phyloP scores from a whole-genome alignment of 2,797 vertebrate genomes.

The Neosilurus hyrtlii region DNA sequence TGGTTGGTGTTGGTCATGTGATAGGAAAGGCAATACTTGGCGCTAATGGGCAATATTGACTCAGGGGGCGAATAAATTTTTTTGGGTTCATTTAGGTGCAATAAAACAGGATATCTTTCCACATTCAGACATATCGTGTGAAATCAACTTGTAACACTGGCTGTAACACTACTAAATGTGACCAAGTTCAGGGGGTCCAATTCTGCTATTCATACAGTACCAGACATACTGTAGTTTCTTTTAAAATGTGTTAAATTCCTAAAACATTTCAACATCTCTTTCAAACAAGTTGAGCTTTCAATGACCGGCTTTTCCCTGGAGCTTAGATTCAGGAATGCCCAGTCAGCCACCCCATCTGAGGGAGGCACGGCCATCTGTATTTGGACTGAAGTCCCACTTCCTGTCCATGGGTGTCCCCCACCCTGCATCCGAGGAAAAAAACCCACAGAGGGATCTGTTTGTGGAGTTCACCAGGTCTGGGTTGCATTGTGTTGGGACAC shows the following conservation, averaged over 20 bases:
- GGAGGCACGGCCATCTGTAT: constrained; percentile 67
- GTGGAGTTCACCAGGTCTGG: constrained; percentile 77
- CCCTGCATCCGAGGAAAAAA: constrained; percentile 73
- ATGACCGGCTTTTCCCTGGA: constrained; percentile 28
- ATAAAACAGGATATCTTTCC: neutral
- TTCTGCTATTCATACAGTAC: neutral
- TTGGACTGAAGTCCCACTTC: constrained; percentile 75
- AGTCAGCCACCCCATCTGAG: constrained; percentile 65
- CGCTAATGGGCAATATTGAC: too few relatives aligned
- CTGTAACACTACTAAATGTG: neutral
- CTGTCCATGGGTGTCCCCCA: constrained; percentile 78
- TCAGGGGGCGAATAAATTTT: neutral
- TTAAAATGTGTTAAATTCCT: neutral
- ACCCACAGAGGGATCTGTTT: constrained; percentile 77
- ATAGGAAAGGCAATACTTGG: too few relatives aligned
- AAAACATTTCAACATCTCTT: neutral
- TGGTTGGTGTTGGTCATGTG: too few relatives aligned
- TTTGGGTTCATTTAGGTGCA: too few relatives aligned
- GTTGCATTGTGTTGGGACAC: constrained; percentile 80
- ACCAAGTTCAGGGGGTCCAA: neutral
- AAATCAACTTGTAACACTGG: neutral
- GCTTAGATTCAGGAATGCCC: constrained; percentile 58
- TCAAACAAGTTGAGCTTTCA: constrained; percentile 4
- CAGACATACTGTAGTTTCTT: neutral
- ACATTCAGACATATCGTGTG: neutral